Evolutionary conservation across 2,113 vertebrate genomes (phyloP).

Genomic region (Glareola pratincola): DNA sequence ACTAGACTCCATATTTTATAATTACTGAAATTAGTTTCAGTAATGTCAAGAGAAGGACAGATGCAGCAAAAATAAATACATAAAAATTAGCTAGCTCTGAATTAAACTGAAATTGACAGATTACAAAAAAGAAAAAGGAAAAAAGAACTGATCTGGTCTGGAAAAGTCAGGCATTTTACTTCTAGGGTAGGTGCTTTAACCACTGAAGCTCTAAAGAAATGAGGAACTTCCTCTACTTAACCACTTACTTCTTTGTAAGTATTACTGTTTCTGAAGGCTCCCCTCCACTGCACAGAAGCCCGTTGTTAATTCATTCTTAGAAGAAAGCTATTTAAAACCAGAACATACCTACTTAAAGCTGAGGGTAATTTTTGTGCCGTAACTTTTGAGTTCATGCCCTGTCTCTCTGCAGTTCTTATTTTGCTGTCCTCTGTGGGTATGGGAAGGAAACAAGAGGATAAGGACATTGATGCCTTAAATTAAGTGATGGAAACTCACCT

Average conservation of each 20-base stretch:
- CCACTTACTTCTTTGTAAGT: background rate
- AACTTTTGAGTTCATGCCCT: background rate
- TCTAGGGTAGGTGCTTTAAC: background rate
- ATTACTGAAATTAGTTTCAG: background rate
- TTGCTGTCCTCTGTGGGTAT: background rate
- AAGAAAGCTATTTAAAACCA: background rate
- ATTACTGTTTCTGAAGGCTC: background rate
- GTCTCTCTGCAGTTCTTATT: background rate
- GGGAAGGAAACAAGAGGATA: background rate
- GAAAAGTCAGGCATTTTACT: background rate
- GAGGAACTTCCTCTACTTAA: background rate
- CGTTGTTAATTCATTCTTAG: background rate
- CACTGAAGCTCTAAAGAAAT: background rate
- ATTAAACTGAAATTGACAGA: background rate
- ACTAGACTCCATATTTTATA: background rate
- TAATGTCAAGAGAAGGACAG: background rate
- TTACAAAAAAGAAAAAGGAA: background rate
- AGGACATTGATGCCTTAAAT: background rate
- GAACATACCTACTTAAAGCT: background rate
- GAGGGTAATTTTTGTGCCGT: background rate
- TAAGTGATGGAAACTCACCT: background rate
- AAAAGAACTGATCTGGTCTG: background rate
- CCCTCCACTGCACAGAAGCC: background rate
- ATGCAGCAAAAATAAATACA: background rate
- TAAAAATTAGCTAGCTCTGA: background rate